A percentile compares a stretch with the other conserved stretches of the same genome.
Evolutionary conservation across 2,888 invertebrate species (phyloP).

Genomic region (Folsomia candida): DNA sequence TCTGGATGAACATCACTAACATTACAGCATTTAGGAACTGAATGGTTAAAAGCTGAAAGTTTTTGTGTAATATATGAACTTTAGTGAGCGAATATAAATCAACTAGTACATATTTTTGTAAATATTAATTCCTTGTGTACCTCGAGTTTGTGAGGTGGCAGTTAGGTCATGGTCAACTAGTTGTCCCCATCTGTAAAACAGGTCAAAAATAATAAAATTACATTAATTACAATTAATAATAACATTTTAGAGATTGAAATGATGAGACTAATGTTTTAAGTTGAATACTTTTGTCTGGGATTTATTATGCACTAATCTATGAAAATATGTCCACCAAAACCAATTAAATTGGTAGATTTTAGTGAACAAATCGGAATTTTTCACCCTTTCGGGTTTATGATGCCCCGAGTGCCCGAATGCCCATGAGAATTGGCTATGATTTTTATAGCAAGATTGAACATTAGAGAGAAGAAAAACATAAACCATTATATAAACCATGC

Average conservation of each 20-base stretch:
- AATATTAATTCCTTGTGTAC: background rate
- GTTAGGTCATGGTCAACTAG: slow-evolving; percentile 85
- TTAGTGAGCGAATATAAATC: background rate
- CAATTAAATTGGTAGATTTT: no score
- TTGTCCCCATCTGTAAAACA: slow-evolving; percentile 66
- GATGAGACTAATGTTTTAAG: no score
- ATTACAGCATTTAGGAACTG: slow-evolving; percentile 47
- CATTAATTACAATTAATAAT: background rate
- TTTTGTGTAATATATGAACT: slow-evolving; percentile 7
- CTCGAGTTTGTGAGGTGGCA: slow-evolving; percentile 50
- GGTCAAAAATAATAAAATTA: slow-evolving; percentile 4
- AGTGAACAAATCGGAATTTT: no score
- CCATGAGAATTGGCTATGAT: no score
- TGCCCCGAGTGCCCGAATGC: no score
- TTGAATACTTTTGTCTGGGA: no score
- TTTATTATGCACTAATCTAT: no score
- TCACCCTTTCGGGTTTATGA: no score
- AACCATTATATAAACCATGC: no score
- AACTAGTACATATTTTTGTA: background rate
- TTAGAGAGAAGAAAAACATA: no score
- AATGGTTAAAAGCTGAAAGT: slow-evolving; percentile 43
- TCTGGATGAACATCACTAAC: slow-evolving; percentile 68
- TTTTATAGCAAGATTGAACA: no score
- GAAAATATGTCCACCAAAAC: no score
- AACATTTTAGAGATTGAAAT: background rate